phyloP scores from a whole-genome alignment of 2,888 invertebrate genomes.

The Linnaemya tessellans region DNA sequence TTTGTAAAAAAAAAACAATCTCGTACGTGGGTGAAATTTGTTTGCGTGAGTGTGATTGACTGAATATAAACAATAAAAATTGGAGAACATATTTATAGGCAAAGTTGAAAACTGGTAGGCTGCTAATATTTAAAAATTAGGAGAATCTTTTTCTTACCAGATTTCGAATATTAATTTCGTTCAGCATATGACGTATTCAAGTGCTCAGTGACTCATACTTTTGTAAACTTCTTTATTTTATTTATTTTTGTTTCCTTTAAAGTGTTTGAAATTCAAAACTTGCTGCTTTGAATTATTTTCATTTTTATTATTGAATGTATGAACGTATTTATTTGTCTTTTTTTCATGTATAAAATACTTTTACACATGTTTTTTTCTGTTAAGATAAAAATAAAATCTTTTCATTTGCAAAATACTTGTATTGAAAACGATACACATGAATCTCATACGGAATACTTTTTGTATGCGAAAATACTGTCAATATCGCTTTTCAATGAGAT shows the following conservation, averaged over 20 bases:
- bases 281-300: not conserved
- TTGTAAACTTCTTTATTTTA: slow-evolving; percentile 15
- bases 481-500: slow-evolving; percentile 32
- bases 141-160: too few species aligned
- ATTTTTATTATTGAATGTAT: not conserved
- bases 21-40: too few species aligned
- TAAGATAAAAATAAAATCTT: slow-evolving; percentile 48
- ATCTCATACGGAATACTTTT: not conserved
- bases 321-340: slow-evolving; percentile 22
- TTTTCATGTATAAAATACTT: slow-evolving; percentile 8
- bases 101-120: too few species aligned
- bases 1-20: too few species aligned
- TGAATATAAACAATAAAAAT: too few species aligned
- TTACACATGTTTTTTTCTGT: slow-evolving; percentile 43
- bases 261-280: slow-evolving; percentile 30
- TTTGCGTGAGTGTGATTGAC: too few species aligned
- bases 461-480: slow-evolving; percentile 45
- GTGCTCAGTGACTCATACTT: slow-evolving; percentile 6
- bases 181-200: not conserved
- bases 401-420: slow-evolving; percentile 44
- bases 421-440: slow-evolving; percentile 29
- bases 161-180: not conserved
- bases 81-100: too few species aligned
- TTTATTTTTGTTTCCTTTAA: not conserved
- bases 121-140: too few species aligned